These are phyloP conservation scores for Schizopygopsis pylzovi DNA, from an alignment of 2,797 vertebrate genomes.

Conservation along the genomic window DNA sequence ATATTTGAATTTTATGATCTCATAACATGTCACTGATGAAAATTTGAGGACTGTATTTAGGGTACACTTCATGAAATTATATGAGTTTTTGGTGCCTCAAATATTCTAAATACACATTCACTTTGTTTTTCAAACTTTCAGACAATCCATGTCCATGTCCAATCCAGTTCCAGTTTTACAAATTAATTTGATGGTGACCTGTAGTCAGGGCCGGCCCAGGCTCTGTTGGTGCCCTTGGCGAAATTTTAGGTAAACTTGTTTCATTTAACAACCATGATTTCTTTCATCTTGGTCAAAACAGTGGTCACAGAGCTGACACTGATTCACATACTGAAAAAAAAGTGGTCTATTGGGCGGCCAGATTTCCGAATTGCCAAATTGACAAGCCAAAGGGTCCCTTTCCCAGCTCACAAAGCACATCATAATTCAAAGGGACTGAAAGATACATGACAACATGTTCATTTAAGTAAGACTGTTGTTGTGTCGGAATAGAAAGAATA, in stretches of 20 bases:
- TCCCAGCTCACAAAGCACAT: too few species aligned
- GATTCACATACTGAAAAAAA: background rate
- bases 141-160: background rate
- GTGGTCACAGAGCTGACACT: background rate
- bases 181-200: background rate
- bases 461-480: too few species aligned
- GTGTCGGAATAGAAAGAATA: too few species aligned
- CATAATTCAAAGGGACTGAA: too few species aligned
- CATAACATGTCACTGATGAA: background rate
- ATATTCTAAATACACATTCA: background rate
- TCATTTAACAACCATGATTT: background rate
- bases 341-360: too few species aligned
- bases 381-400: too few species aligned
- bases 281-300: background rate
- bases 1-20: background rate
- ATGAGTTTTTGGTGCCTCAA: background rate
- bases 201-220: too few species aligned
- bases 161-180: background rate
- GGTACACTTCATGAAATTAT: background rate
- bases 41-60: background rate
- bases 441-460: too few species aligned
- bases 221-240: too few species aligned
- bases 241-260: background rate
- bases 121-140: background rate
- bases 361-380: too few species aligned